Conservation (phyloP, 2,797 vertebrate species). For the Lemur catta region DNA sequence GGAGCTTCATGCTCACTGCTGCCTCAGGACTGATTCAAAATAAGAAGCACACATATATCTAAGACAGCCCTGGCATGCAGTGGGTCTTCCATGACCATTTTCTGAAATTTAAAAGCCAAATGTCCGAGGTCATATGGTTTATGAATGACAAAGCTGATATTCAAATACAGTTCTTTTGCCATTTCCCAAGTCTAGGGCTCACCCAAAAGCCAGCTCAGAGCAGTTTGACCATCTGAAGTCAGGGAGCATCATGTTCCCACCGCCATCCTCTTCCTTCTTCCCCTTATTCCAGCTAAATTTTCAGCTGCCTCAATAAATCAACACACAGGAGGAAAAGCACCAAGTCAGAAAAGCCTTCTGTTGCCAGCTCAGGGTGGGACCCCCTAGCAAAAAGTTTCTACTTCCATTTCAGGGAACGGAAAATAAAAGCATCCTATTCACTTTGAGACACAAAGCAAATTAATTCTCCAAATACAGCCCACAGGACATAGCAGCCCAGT, state of each 20-base stretch:
- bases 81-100: neutral
- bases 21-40: neutral
- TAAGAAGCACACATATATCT: neutral
- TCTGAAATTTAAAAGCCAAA: neutral
- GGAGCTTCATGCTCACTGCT: neutral
- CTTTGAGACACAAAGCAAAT: constrained; percentile 48
- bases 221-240: neutral
- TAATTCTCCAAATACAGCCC: constrained; percentile 41
- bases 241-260: neutral
- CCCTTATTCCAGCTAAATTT: neutral
- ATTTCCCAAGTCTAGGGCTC: neutral
- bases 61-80: neutral
- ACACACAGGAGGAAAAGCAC: neutral
- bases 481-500: neutral
- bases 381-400: neutral
- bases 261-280: neutral
- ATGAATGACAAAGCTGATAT: neutral
- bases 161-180: neutral
- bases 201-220: neutral
- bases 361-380: neutral
- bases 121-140: neutral
- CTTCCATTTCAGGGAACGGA: neutral
- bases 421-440: constrained; percentile 31
- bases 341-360: neutral
- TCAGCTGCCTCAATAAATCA: neutral